Percentiles rank a stretch among this genome's conserved stretches.
phyloP scores from a whole-genome alignment of 2,888 invertebrate species.

The Automeris io region DNA sequence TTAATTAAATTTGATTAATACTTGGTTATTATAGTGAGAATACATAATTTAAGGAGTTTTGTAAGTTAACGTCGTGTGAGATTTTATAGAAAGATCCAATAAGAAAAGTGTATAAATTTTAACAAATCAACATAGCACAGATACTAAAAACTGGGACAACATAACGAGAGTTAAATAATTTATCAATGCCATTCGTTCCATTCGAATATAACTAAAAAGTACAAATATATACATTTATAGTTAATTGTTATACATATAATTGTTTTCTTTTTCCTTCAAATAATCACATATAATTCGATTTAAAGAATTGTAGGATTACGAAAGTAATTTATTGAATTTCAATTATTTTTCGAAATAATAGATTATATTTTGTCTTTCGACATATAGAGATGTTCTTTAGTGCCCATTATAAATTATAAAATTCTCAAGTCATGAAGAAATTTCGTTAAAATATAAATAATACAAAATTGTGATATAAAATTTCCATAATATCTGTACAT shows the following conservation, averaged over 20 bases:
- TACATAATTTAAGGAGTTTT: too few species aligned
- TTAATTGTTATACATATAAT: conserved; percentile 13
- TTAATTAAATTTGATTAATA: too few species aligned
- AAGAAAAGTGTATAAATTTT: background rate
- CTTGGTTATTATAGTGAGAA: too few species aligned
- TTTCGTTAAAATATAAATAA: too few species aligned
- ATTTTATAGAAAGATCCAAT: background rate
- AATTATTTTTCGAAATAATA: too few species aligned
- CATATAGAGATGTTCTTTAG: too few species aligned
- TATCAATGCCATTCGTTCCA: background rate
- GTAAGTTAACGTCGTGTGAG: too few species aligned
- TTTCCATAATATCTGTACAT: background rate
- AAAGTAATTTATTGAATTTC: conserved; percentile 21
- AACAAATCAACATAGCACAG: background rate
- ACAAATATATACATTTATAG: conserved; percentile 6
- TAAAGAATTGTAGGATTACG: conserved; percentile 42
- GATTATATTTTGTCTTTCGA: too few species aligned
- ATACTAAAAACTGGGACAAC: too few species aligned
- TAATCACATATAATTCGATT: conserved; percentile 44
- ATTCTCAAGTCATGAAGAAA: too few species aligned
- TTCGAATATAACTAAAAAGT: background rate
- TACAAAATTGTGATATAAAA: too few species aligned
- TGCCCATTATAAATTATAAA: too few species aligned
- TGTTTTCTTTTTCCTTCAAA: conserved; percentile 18
- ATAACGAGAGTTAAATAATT: background rate